Evolutionary conservation across 2,113 vertebrate species (phyloP).

Genomic region (Corythornis vintsioides): DNA sequence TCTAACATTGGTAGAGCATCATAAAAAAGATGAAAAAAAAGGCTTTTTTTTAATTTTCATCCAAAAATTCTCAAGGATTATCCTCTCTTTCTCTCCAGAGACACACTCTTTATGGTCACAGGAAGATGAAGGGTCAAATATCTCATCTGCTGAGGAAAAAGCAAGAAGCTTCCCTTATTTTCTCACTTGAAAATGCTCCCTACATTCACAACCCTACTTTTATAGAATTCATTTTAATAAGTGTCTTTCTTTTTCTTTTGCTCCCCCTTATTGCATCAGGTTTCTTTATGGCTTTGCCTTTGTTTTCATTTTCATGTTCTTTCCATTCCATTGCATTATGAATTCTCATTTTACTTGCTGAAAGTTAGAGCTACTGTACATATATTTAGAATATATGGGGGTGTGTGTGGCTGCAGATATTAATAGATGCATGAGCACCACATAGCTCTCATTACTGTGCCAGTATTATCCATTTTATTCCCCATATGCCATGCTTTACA

Average conservation of each 20-base stretch:
- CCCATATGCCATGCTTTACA: not conserved
- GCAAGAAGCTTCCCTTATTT: slow-evolving; percentile 21
- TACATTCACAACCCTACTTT: not conserved
- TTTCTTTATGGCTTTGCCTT: slow-evolving; percentile 46
- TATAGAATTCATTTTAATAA: slow-evolving; percentile 9
- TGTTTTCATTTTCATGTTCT: slow-evolving; percentile 46
- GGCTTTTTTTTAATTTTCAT: not conserved
- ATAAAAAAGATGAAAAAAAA: not conserved
- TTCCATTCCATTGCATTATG: slow-evolving; percentile 29
- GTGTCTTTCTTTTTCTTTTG: not conserved
- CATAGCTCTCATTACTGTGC: slow-evolving; percentile 60
- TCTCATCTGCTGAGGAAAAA: not conserved
- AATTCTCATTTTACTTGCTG: slow-evolving; percentile 56
- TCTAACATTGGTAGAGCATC: not conserved
- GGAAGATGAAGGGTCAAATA: not conserved
- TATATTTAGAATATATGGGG: slow-evolving; percentile 67
- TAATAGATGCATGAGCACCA: slow-evolving; percentile 63
- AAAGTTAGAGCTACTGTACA: slow-evolving; percentile 53
- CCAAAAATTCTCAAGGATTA: not conserved
- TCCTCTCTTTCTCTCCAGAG: not conserved
- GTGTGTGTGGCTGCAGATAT: slow-evolving; percentile 64
- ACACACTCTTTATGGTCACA: not conserved
- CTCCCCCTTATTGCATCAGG: not conserved
- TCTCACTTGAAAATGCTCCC: slow-evolving; percentile 3
- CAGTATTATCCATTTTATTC: slow-evolving; percentile 52